Evolutionary conservation across 2,888 invertebrate genomes (phyloP).

Genomic region (Drepanosiphum platanoidis): DNA sequence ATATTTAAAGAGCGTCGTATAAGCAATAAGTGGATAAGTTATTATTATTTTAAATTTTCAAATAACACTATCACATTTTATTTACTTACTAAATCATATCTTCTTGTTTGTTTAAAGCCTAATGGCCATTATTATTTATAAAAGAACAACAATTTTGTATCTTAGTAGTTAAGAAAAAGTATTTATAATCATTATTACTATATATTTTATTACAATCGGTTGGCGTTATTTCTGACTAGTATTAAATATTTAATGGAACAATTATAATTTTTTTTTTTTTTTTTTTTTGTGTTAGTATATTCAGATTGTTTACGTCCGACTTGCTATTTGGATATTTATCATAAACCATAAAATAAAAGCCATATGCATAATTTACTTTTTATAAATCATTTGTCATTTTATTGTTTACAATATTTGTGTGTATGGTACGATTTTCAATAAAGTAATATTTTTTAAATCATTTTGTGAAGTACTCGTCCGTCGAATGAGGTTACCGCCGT

Average conservation of each 20-base stretch:
- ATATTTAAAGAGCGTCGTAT: slow-evolving; percentile 68
- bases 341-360: background rate
- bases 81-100: background rate
- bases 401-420: background rate
- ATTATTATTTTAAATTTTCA: no score
- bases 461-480: no score
- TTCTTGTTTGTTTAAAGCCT: background rate
- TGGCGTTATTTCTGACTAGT: background rate
- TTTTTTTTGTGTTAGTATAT: background rate
- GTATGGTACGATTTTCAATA: background rate
- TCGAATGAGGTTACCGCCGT: no score
- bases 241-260: background rate
- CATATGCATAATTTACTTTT: background rate
- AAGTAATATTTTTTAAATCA: no score
- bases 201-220: background rate
- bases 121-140: background rate
- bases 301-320: background rate
- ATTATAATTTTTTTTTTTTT: no score
- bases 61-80: slow-evolving; percentile 10
- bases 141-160: background rate
- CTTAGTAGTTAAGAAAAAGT: background rate
- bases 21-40: no score
- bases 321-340: background rate
- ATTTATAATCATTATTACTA: background rate
- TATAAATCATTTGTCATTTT: background rate